Percentiles rank a stretch among this genome's conserved stretches.
Evolutionary conservation across 2,113 vertebrate genomes (phyloP).

Genomic region (Pseudorasbora parva): DNA sequence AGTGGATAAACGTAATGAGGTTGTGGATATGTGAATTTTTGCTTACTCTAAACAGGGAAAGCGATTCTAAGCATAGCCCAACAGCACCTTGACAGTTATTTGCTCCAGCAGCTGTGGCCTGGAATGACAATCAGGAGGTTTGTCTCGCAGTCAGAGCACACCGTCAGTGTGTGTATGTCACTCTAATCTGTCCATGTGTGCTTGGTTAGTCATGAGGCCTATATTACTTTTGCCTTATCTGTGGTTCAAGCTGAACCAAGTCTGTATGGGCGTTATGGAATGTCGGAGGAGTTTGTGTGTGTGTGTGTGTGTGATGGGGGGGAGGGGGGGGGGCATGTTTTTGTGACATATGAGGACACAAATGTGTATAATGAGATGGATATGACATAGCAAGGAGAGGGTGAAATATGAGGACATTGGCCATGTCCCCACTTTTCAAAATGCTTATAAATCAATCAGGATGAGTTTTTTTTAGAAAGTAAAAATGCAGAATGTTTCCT

Average conservation of each 20-base stretch:
- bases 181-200: conserved; percentile 41
- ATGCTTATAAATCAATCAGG: too few relatives aligned
- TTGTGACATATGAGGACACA: too few relatives aligned
- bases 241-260: conserved; percentile 18
- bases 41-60: conserved; percentile 69
- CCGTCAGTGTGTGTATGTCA: conserved; percentile 36
- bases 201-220: conserved; percentile 29
- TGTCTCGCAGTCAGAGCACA: conserved; percentile 52
- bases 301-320: too few relatives aligned
- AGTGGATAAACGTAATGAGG: conserved; percentile 72
- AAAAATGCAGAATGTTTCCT: too few relatives aligned
- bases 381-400: too few relatives aligned
- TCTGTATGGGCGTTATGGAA: conserved; percentile 15
- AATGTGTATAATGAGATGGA: too few relatives aligned
- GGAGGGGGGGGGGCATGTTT: too few relatives aligned
- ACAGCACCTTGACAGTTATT: conserved; percentile 70
- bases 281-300: background rate
- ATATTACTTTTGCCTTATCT: conserved; percentile 51
- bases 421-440: too few relatives aligned
- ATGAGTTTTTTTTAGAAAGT: too few relatives aligned
- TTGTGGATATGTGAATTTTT: conserved; percentile 71
- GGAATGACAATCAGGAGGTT: conserved; percentile 71
- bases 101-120: conserved; percentile 62
- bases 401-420: too few relatives aligned
- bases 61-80: conserved; percentile 61